A percentile compares a stretch with the other conserved stretches of the same genome.
These are phyloP conservation scores for Aphelocoma coerulescens DNA, from an alignment of 2,113 vertebrate genomes.

Conservation along the genomic window DNA sequence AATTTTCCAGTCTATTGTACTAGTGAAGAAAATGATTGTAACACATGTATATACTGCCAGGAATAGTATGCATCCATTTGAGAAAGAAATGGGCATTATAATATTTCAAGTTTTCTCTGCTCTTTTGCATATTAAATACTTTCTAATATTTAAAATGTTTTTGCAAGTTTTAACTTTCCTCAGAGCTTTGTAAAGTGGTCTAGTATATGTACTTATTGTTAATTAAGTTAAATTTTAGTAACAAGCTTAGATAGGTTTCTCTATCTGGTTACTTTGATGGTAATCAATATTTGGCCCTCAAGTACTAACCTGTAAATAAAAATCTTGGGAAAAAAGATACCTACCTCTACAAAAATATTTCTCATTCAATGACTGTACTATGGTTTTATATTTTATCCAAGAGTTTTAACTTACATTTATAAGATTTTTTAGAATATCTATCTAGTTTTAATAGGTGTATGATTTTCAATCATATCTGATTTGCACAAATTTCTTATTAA, in stretches of 20 bases:
- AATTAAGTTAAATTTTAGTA: background rate
- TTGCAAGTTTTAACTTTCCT: background rate
- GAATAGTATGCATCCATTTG: background rate
- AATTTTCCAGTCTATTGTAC: background rate
- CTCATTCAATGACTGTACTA: background rate
- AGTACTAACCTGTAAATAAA: background rate
- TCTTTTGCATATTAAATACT: background rate
- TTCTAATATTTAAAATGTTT: background rate
- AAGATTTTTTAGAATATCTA: background rate
- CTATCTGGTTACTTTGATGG: background rate
- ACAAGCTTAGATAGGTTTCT: background rate
- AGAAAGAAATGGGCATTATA: background rate
- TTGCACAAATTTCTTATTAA: constrained; percentile 8
- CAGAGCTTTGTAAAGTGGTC: background rate
- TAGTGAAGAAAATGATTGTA: background rate
- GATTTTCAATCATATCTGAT: background rate
- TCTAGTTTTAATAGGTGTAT: background rate
- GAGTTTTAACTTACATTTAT: background rate
- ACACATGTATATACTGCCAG: background rate
- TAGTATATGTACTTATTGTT: background rate
- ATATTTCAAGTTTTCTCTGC: background rate
- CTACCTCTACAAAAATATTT: background rate
- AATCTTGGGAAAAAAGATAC: background rate
- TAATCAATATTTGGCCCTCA: background rate
- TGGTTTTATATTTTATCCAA: background rate